These are phyloP conservation scores for Drosophila asahinai DNA, from an alignment of 1,140 invertebrate genomes.

Conservation along the genomic window DNA sequence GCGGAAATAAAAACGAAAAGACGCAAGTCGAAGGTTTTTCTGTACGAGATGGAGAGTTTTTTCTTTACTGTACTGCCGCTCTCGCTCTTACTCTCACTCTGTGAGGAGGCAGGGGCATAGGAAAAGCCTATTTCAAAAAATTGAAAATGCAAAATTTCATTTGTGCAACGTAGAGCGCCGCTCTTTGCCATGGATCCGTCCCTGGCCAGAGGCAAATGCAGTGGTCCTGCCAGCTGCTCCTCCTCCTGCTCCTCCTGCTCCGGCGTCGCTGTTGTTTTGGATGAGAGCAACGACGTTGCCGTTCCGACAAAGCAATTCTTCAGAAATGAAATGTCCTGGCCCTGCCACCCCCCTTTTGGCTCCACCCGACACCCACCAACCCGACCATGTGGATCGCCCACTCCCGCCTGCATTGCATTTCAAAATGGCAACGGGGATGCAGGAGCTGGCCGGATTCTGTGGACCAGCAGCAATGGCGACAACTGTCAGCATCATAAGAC, in stretches of 20 bases:
- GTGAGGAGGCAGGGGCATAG: slow-evolving; percentile 38
- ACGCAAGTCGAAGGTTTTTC: slow-evolving; percentile 63
- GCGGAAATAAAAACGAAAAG: slow-evolving; percentile 51
- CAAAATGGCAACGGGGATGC: slow-evolving; percentile 38
- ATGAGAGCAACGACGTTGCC: slow-evolving; percentile 42
- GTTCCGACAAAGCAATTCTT: slow-evolving; percentile 79
- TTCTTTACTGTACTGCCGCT: slow-evolving; percentile 30
- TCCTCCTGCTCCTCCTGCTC: slow-evolving; percentile 5
- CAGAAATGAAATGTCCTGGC: slow-evolving; percentile 82
- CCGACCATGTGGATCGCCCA: slow-evolving; percentile 10
- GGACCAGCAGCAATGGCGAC: slow-evolving; percentile 62
- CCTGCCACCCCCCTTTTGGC: slow-evolving; percentile 1
- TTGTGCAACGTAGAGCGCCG: slow-evolving; percentile 65
- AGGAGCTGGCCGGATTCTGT: slow-evolving; percentile 21
- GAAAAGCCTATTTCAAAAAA: slow-evolving; percentile 83
- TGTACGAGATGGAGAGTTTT: slow-evolving; percentile 27
- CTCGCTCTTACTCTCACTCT: slow-evolving; percentile 3
- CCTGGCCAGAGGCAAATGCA: slow-evolving; percentile 50
- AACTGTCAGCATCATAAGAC: slow-evolving; percentile 78
- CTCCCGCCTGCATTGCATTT: slow-evolving; percentile 68
- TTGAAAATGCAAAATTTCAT: slow-evolving; percentile 84
- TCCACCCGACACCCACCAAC: too few relatives aligned
- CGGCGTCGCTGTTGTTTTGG: slow-evolving; percentile 61
- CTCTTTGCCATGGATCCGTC: slow-evolving; percentile 15
- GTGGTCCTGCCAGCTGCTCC: slow-evolving; percentile 47